Base-by-base conservation (phyloP, 1,140 invertebrate genomes). In the Paralvinella palmiformis region DNA sequence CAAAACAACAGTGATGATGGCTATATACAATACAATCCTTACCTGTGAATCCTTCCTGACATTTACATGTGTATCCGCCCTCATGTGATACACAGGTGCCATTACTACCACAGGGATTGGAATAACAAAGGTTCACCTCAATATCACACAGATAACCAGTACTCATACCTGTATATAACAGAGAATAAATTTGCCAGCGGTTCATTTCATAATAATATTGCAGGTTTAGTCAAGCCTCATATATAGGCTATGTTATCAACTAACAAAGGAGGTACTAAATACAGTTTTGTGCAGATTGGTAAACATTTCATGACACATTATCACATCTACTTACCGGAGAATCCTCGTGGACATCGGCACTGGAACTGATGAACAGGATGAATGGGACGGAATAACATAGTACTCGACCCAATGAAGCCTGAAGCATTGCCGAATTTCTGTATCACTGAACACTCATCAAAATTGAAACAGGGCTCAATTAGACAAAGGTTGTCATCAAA, bases 401-500 rank as follows among this genome's bases (percentile, higher is more conserved):
- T 91, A 68, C 91, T 88, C 64, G 94, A 95, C 63, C 86, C 85
- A n/a, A 96, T 89, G 73, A 97, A 96, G 0, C 68, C 67, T 0
- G 91, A 92, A 0, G 93, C 92, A 77, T 94, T 94, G 0, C 92
- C 92, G 73, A 97, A 97, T 75, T 94, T 94, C 1, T 96, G 82
- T 0, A 94, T 89, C 0, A 92, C 93, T 0, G 92, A 75, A 72
- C 96, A 99, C 73, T 93, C 88, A 76, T 98, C 94, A 77, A 88
- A 98, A 79, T 98, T 96, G 0, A 95, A 82, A 74, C 96, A 99
- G 0, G 95, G 95, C 75, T 99, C 96, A 22, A 89, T 85, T 0
- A 96, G 89, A 79, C 96, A 99, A 0, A 98, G 83, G 79, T 98
- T 96, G 76, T 98, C 96, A 75, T 96, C 94, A 79, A 98, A 97